Evolutionary conservation across 2,113 vertebrate species (phyloP), one percentile per base, ranked within the genome.

Genomic region (Rhea pennata): DNA sequence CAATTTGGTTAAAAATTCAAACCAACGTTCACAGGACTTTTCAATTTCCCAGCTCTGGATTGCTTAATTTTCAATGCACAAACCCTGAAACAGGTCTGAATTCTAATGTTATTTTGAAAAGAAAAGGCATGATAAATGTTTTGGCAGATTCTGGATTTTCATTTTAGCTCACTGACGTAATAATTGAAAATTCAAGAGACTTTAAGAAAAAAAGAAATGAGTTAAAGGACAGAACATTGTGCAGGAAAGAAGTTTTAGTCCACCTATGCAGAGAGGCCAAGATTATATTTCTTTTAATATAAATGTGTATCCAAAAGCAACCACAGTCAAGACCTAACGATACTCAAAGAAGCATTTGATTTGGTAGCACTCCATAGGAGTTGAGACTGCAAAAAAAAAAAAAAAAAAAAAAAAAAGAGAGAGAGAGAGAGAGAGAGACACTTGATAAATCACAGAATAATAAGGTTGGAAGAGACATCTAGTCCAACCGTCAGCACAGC

Each of bases 1-100:
- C 92, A 91, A 91, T 96, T 93, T 93, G 89, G 96, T 96, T 96
- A 91, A 93, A 96, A 91, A 96, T 95, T 95, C 95, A 96, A 88
- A 92, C 94, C 84, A 69, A 26, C 29, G 54, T 92, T 83, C 95
- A 87, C 75, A 94, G 69, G 85, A 91, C 75, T 92, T 94, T 91
- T 92, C 94, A 87, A 91, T 96, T 96, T 93, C 95, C 88, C 81
- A 91, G 72, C 74, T 96, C 89, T 5, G 6, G 17, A 69, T 74
- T 95, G 72, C 5, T 6, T 91, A 77, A 95, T 95, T 96, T 95
- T 77, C 23, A 3, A 44, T 19, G 82, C 82, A 80, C 31, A 11
- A 22, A 51, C 39, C 40, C 89, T 83, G 75, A 80, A 95, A 95
- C 33, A 59, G 81, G 66, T 78, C 64, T 90, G 92, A 93, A 92